These are phyloP conservation scores for Platysternon megacephalum DNA, from an alignment of 2,113 vertebrate genomes.

Conservation along the genomic window DNA sequence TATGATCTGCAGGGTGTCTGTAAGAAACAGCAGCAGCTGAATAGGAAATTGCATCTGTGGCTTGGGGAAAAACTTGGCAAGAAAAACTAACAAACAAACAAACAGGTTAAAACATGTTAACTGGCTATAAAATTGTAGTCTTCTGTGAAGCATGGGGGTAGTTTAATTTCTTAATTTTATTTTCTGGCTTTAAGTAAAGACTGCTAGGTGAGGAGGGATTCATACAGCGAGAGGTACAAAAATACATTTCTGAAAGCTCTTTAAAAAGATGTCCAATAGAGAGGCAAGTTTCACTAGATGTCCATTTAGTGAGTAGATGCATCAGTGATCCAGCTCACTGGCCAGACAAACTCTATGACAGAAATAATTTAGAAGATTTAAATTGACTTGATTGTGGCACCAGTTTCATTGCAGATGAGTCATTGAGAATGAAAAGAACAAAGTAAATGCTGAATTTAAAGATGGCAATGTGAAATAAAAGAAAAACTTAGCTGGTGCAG, in stretches of 20 bases:
- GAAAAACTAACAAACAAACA: constrained; percentile 44
- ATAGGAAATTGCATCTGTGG: constrained; percentile 66
- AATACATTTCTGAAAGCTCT: not conserved
- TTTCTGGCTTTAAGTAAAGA: constrained; percentile 46
- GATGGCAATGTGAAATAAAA: not conserved
- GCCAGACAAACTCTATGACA: not conserved
- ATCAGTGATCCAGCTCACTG: not conserved
- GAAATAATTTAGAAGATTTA: not conserved
- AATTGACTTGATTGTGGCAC: not conserved
- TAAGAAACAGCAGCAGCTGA: constrained; percentile 71
- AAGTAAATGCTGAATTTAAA: not conserved
- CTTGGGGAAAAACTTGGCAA: constrained; percentile 68
- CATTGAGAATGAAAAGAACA: not conserved
- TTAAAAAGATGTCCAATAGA: not conserved
- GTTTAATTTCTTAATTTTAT: constrained; percentile 59
- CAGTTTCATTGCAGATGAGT: not conserved
- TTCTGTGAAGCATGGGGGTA: constrained; percentile 25
- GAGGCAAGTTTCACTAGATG: not conserved
- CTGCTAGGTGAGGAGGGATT: not conserved
- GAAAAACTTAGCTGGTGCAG: not conserved
- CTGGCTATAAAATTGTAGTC: constrained; percentile 49
- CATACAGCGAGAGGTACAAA: not conserved
- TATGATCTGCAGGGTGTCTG: constrained; percentile 61
- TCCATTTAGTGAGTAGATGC: not conserved
- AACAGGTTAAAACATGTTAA: constrained; percentile 63